phyloP scores from a whole-genome alignment of 2,797 vertebrate species.

The Iguana delicatissima region DNA sequence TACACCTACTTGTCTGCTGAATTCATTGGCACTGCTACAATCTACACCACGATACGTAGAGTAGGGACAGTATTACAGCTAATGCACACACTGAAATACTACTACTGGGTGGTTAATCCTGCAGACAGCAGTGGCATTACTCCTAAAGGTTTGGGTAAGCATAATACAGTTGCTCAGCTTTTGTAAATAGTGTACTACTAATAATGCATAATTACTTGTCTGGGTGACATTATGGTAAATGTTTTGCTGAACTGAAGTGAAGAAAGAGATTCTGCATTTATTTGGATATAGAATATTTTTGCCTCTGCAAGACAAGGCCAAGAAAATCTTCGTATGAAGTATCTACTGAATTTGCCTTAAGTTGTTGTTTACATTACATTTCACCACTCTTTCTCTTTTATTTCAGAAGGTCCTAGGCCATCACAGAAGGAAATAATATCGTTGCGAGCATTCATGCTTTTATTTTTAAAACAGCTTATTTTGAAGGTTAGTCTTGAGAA shows the following conservation, averaged over 20 bases:
- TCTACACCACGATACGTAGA: slow-evolving; percentile 94
- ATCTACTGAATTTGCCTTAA: slow-evolving; percentile 9
- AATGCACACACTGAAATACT: slow-evolving; percentile 97
- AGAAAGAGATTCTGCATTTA: not conserved
- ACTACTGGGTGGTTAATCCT: slow-evolving; percentile 97
- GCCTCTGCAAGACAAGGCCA: no score
- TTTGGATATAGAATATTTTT: not conserved
- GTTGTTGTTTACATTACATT: slow-evolving; percentile 35
- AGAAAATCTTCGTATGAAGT: not conserved
- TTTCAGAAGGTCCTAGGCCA: slow-evolving; percentile 93
- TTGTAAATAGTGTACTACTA: not conserved
- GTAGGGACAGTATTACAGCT: slow-evolving; percentile 95
- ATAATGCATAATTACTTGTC: no score
- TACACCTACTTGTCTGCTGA: slow-evolving; percentile 95
- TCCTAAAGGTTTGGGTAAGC: slow-evolving; percentile 93
- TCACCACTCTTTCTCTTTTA: slow-evolving; percentile 63
- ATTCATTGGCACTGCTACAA: slow-evolving; percentile 96
- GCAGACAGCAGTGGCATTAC: slow-evolving; percentile 92
- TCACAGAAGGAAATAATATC: slow-evolving; percentile 99
- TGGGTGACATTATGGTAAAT: not conserved
- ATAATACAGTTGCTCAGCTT: not conserved
- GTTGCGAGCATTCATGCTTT: slow-evolving; percentile 97
- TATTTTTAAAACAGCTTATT: slow-evolving; percentile 99
- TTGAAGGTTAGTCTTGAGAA: slow-evolving; percentile 87
- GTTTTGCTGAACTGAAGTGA: not conserved